Evolutionary conservation across 2,797 vertebrate genomes (phyloP).

Genomic region (Pangasius macronema): DNA sequence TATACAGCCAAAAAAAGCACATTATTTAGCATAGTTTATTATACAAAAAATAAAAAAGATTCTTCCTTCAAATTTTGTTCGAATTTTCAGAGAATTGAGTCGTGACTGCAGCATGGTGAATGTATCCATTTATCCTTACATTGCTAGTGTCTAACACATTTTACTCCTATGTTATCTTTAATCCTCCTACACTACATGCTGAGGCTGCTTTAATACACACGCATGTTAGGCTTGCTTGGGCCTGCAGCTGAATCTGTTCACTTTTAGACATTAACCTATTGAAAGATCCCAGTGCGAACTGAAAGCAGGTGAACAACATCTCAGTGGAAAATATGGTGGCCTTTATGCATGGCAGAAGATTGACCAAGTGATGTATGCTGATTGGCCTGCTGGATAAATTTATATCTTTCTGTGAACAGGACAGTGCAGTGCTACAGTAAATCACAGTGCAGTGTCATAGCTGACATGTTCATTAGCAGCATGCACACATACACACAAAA

Average conservation of each 20-base stretch:
- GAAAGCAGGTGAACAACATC: constrained; percentile 9
- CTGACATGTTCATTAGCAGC: constrained; percentile 35
- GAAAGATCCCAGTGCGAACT: background rate
- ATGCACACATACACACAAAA: background rate
- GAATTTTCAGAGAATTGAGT: background rate
- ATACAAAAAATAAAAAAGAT: background rate
- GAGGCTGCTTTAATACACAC: background rate
- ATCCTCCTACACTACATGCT: background rate
- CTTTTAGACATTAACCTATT: background rate
- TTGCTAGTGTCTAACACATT: background rate
- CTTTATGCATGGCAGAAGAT: background rate
- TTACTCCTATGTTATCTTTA: constrained; percentile 27
- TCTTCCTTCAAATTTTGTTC: background rate
- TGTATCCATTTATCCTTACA: background rate
- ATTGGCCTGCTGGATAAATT: background rate
- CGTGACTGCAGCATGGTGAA: background rate
- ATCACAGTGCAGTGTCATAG: constrained; percentile 13
- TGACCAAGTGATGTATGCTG: background rate
- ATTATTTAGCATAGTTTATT: background rate
- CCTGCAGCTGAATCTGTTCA: background rate
- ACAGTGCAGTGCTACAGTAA: constrained; percentile 2
- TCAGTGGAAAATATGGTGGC: background rate
- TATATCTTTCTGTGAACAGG: constrained; percentile 9
- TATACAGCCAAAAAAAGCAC: background rate
- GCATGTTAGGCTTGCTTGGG: background rate